Evolutionary conservation across 2,113 vertebrate genomes (phyloP), one percentile per base, ranked within the genome.

Genomic region (Centrocercus urophasianus): DNA sequence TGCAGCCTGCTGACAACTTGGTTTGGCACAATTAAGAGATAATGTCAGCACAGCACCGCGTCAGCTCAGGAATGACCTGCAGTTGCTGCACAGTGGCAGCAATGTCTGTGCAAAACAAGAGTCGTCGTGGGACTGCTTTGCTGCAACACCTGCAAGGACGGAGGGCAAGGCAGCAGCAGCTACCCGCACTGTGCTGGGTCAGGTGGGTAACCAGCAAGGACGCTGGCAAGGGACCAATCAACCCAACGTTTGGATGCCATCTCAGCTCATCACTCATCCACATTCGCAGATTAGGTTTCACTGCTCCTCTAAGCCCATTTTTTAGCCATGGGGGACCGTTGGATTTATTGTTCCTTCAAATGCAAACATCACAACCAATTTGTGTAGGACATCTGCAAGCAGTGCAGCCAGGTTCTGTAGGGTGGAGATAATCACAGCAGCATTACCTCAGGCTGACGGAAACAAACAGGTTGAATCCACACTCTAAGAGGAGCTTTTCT

Each of bases 81-180:
- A 79, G 65, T 34, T 38, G 59, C 63, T 43, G 4, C 10, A 61
- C 19, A 52, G 61, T 15, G 43, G 57, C 83, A 67, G 81, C 10
- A 14, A 14, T 1, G 19, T 20, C 59, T 60, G 15, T 42, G 8
- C 56, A 13, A 34, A 47, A 11, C 14, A 16, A 32, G 63, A 76
- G 52, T 14, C 16, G 1, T 0, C 5, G 32, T 22, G 36, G 43
- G 6, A 1, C 1, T 0, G 34, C 63, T 38, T 7, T 20, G 25
- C 30, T 16, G 4, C 47, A 54, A 8, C 52, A 54, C 50, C 27
- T 27, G 14, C 52, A 27, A 15, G 27, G 27, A 6, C 8, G 13
- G 25, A 52, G 50, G 50, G 50, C 15, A 48, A 12, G 11, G 22
- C 48, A 50, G 6, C 22, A 25, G 52, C 52, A 30, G 27, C 10